These are phyloP conservation scores for Trachelipus rathkii DNA, from an alignment of 1,140 invertebrate genomes.

Conservation along the genomic window DNA sequence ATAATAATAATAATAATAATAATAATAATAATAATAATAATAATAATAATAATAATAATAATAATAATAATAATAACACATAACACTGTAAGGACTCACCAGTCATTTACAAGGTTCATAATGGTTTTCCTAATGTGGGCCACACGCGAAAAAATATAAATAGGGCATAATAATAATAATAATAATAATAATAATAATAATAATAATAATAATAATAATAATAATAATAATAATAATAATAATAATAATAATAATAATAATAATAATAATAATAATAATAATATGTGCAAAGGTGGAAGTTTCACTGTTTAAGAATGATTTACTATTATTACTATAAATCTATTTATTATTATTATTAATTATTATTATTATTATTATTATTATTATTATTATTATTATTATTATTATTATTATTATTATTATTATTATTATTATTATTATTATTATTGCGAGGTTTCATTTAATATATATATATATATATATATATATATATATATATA, in stretches of 20 bases:
- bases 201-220: slow-evolving; percentile 20
- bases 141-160: too few species aligned
- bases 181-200: not conserved
- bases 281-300: too few species aligned
- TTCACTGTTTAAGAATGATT: too few species aligned
- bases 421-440: slow-evolving; percentile 13
- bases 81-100: slow-evolving; percentile 60
- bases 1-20: not conserved
- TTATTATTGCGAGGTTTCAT: not conserved
- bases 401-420: not conserved
- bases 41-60: not conserved
- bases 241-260: slow-evolving; percentile 1
- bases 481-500: slow-evolving; percentile 12
- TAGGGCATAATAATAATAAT: too few species aligned
- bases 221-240: not conserved
- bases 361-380: too few species aligned
- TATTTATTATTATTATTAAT: too few species aligned
- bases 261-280: not conserved
- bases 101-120: slow-evolving; percentile 76
- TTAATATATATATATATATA: not conserved
- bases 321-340: too few species aligned
- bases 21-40: not conserved
- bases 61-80: not conserved
- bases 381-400: too few species aligned
- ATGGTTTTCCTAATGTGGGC: slow-evolving; percentile 65